phyloP scores from a whole-genome alignment of 2,888 invertebrate species.

The Autographa pulchrina region DNA sequence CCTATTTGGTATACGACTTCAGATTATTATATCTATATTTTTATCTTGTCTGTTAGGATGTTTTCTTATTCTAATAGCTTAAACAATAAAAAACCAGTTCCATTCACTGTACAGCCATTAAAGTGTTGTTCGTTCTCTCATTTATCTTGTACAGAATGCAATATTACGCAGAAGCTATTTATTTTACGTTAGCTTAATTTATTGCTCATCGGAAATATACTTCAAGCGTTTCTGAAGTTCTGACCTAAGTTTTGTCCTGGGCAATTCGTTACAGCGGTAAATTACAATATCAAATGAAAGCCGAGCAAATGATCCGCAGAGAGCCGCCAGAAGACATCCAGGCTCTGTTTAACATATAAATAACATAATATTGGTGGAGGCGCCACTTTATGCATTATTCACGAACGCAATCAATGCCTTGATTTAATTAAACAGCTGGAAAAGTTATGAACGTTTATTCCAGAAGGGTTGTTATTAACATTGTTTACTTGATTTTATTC shows the following conservation, averaged over 20 bases:
- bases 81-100: not conserved
- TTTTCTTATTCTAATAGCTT: not conserved
- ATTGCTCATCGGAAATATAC: constrained; percentile 20
- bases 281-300: constrained; percentile 50
- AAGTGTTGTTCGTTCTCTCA: constrained; percentile 13
- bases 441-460: constrained; percentile 54
- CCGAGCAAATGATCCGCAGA: constrained; percentile 35
- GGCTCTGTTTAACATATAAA: constrained; percentile 62
- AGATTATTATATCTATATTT: too few relatives aligned
- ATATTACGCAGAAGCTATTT: constrained; percentile 28
- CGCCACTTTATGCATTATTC: constrained; percentile 67
- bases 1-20: too few relatives aligned
- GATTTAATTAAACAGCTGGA: constrained; percentile 65
- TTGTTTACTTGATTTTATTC: constrained; percentile 29
- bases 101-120: not conserved
- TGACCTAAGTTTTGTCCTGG: constrained; percentile 21
- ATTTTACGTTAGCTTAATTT: constrained; percentile 23
- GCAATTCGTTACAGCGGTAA: constrained; percentile 30
- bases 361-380: constrained; percentile 56
- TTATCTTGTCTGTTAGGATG: too few relatives aligned
- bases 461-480: constrained; percentile 42
- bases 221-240: constrained; percentile 14
- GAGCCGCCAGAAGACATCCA: constrained; percentile 32
- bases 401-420: constrained; percentile 59
- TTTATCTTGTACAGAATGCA: constrained; percentile 34